A percentile compares a stretch with the other conserved stretches of the same genome.
Conservation (phyloP, 2,888 invertebrate genomes). For the Odontocerum albicorne region DNA sequence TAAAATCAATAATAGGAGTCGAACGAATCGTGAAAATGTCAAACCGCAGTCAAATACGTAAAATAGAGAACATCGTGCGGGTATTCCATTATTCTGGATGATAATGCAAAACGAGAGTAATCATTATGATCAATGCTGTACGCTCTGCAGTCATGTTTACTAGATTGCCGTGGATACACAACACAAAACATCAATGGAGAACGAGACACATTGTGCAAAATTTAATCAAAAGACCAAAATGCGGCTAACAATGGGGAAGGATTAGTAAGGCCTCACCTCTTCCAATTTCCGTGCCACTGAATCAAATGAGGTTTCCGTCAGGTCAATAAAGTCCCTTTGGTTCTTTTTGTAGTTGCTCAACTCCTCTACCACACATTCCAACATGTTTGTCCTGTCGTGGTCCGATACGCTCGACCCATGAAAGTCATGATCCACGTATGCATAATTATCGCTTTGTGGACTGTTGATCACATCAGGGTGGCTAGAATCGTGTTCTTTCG, state of each 20-base stretch:
- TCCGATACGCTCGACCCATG: neutral
- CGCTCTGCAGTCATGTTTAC: slow-evolving; percentile 2
- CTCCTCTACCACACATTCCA: slow-evolving; percentile 53
- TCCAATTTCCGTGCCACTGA: slow-evolving; percentile 34
- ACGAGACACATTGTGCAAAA: slow-evolving; percentile 22
- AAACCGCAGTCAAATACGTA: slow-evolving; percentile 1
- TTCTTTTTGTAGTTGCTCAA: slow-evolving; percentile 50
- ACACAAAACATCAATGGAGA: slow-evolving; percentile 9
- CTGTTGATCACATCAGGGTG: too few species aligned
- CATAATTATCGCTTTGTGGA: neutral
- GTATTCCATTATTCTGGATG: slow-evolving; percentile 1
- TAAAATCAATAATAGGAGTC: slow-evolving; percentile 1
- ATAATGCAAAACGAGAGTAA: slow-evolving; percentile 3
- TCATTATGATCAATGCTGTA: slow-evolving; percentile 9
- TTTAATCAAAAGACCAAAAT: slow-evolving; percentile 4
- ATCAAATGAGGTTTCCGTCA: slow-evolving; percentile 30
- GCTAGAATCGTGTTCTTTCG: too few species aligned
- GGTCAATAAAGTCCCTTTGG: slow-evolving; percentile 42
- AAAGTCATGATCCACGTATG: slow-evolving; percentile 1
- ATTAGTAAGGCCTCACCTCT: slow-evolving; percentile 31
- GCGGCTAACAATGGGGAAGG: neutral
- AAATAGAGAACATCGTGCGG: neutral
- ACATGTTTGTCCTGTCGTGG: slow-evolving; percentile 17
- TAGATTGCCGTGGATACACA: slow-evolving; percentile 4
- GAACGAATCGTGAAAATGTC: too few species aligned